Evolutionary conservation across 1,140 invertebrate species (phyloP).

Genomic region (Orchesella cincta): DNA sequence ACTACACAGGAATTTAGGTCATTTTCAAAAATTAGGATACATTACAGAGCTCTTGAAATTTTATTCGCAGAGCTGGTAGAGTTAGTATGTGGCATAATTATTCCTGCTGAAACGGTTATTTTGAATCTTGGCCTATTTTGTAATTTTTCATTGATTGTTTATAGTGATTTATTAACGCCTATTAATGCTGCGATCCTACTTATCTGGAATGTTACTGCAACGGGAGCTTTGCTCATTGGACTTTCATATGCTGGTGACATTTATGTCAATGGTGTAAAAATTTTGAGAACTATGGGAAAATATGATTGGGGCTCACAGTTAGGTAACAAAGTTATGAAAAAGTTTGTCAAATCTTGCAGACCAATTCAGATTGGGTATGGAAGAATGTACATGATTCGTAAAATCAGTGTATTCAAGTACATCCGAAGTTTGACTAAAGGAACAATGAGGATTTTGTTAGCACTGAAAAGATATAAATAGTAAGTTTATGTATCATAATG

Average conservation of each 20-base stretch:
- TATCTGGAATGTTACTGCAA: background rate
- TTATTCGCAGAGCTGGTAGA: background rate
- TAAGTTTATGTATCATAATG: too few species aligned
- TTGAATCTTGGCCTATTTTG: background rate
- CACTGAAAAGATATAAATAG: too few species aligned
- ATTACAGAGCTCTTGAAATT: background rate
- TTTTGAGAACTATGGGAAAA: background rate
- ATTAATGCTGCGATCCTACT: background rate
- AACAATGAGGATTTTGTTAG: background rate
- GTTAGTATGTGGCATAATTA: background rate
- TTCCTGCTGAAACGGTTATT: background rate
- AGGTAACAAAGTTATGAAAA: background rate
- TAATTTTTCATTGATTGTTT: background rate
- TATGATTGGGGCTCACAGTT: background rate
- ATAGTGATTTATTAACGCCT: background rate
- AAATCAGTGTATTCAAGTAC: background rate
- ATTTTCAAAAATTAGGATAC: background rate
- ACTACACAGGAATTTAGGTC: background rate
- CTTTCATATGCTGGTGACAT: background rate
- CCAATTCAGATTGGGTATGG: background rate
- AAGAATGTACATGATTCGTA: constrained; percentile 16
- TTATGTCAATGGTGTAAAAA: background rate
- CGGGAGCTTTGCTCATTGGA: background rate
- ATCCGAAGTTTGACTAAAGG: background rate
- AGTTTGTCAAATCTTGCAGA: background rate